phyloP scores from a whole-genome alignment of 1,140 invertebrate species.

The Heterodera schachtii region DNA sequence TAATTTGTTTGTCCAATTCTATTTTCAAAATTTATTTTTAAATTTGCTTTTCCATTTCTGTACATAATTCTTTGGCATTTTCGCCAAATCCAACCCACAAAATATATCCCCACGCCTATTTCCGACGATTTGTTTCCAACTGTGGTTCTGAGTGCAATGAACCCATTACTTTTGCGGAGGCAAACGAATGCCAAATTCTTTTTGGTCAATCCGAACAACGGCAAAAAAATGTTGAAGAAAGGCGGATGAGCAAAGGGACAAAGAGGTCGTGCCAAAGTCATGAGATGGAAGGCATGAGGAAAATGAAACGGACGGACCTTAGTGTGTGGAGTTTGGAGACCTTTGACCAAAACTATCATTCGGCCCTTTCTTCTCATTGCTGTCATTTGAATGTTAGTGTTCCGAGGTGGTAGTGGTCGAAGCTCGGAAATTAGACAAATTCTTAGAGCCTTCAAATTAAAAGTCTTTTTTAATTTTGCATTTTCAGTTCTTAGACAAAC shows the following conservation, averaged over 20 bases:
- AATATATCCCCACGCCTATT: not conserved
- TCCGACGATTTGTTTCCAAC: not conserved
- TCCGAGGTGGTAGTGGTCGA: not conserved
- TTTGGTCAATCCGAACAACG: not conserved
- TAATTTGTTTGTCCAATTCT: too few species aligned
- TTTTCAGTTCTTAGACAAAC: constrained; percentile 56
- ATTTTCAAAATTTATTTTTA: too few species aligned
- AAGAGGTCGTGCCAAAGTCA: not conserved
- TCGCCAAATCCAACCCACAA: not conserved
- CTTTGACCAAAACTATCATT: not conserved
- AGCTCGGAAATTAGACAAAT: constrained; percentile 8
- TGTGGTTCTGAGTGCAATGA: not conserved
- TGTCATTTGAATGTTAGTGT: not conserved
- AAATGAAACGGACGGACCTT: not conserved
- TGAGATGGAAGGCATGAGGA: not conserved
- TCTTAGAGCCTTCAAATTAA: not conserved
- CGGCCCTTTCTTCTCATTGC: not conserved
- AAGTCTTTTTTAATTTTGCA: not conserved
- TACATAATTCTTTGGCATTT: not conserved
- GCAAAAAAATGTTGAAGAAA: not conserved
- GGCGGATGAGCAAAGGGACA: not conserved
- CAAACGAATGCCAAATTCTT: not conserved
- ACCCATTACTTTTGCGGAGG: not conserved
- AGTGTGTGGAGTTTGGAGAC: not conserved
- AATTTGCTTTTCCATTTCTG: not conserved